Evolutionary conservation across 2,888 invertebrate genomes (phyloP).

Genomic region (Tinea semifulvella): DNA sequence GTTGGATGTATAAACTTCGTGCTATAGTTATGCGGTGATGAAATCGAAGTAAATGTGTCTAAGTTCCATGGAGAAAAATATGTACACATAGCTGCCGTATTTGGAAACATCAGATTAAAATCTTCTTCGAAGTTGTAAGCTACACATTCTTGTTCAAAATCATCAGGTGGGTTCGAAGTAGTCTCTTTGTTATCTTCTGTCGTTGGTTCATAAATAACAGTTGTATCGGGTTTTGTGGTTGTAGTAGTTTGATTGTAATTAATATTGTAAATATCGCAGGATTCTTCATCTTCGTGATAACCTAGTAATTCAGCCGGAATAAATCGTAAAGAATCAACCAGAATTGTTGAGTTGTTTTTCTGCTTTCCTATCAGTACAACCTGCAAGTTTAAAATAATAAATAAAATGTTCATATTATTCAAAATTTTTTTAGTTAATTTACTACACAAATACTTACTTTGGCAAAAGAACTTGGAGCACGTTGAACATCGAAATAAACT

Average conservation of each 20-base stretch:
- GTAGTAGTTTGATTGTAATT: neutral
- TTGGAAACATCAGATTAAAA: neutral
- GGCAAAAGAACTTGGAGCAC: neutral
- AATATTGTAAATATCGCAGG: neutral
- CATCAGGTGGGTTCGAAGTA: too few species aligned
- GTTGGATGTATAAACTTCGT: neutral
- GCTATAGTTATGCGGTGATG: neutral
- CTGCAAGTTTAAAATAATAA: neutral
- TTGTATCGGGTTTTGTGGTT: neutral
- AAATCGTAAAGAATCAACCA: conserved; percentile 2
- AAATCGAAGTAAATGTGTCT: neutral
- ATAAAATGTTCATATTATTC: neutral
- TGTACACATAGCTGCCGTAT: neutral
- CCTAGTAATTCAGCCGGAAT: neutral
- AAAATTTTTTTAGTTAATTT: too few species aligned
- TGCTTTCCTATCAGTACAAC: neutral
- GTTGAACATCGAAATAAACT: neutral
- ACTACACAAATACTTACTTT: neutral
- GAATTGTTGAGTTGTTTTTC: neutral
- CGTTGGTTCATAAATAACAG: neutral
- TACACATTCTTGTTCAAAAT: conserved; percentile 1
- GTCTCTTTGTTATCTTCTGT: neutral
- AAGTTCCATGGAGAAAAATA: neutral
- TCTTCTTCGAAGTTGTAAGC: neutral
- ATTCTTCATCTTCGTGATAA: neutral